These are phyloP conservation scores for Lutraria lutraria DNA, from an alignment of 2,888 invertebrate genomes.

Conservation along the genomic window DNA sequence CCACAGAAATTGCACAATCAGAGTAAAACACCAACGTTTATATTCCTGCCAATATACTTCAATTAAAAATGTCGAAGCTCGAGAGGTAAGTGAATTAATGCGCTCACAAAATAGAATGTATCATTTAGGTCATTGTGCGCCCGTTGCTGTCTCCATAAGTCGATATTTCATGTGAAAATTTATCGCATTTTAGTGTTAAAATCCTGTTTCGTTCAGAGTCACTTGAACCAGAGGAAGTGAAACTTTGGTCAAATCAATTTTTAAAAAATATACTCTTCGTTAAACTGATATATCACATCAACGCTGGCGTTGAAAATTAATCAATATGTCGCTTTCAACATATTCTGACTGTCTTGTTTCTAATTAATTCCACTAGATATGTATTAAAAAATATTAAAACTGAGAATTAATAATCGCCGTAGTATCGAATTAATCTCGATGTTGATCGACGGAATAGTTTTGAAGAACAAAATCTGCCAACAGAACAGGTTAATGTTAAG, in stretches of 20 bases:
- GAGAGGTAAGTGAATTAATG: background rate
- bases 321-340: background rate
- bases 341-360: background rate
- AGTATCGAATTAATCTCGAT: background rate
- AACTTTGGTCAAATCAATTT: too few species aligned
- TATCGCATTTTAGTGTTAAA: too few species aligned
- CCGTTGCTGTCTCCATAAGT: too few species aligned
- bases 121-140: background rate
- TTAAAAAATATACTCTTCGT: too few species aligned
- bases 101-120: background rate
- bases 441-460: background rate
- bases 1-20: background rate
- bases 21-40: background rate
- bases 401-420: background rate
- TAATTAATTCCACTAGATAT: background rate
- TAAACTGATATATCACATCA: background rate
- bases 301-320: background rate
- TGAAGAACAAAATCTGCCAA: conserved; percentile 2
- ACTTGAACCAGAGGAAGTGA: too few species aligned
- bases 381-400: background rate
- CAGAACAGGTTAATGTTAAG: background rate
- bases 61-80: background rate
- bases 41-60: background rate
- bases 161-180: too few species aligned
- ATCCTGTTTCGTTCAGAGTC: too few species aligned